Evolutionary conservation across 2,113 vertebrate genomes (phyloP).

Genomic region (Alaudala cheleensis): DNA sequence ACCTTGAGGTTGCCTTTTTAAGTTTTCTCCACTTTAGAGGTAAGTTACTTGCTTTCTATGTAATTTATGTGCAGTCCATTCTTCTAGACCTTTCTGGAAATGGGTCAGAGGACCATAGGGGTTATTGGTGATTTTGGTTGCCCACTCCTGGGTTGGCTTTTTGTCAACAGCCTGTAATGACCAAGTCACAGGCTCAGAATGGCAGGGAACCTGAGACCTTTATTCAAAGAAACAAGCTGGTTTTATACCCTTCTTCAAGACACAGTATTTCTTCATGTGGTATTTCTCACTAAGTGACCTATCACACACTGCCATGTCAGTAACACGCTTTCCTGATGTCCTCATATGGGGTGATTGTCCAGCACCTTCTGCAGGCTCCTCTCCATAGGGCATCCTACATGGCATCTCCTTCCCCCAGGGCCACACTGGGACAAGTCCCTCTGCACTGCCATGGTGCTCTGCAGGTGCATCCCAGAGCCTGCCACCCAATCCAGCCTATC

Average conservation of each 20-base stretch:
- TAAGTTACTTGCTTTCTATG: background rate
- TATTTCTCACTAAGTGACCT: background rate
- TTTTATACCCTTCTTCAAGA: background rate
- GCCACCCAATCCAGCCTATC: rapidly evolving
- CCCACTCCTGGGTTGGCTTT: background rate
- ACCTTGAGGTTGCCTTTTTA: background rate
- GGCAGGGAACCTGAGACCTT: background rate
- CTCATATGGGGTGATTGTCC: rapidly evolving
- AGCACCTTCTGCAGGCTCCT: no score
- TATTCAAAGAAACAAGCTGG: background rate
- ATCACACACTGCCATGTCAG: no score
- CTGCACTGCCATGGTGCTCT: background rate
- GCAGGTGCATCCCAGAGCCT: background rate
- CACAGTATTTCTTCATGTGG: background rate
- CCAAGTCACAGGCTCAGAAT: rapidly evolving
- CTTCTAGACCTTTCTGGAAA: background rate
- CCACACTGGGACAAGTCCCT: rapidly evolving
- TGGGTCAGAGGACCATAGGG: background rate
- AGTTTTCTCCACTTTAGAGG: background rate
- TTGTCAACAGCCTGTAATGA: rapidly evolving
- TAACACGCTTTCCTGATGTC: background rate
- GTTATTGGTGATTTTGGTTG: background rate
- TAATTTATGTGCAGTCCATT: background rate
- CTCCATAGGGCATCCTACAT: rapidly evolving
- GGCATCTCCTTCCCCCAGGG: background rate